Percentiles rank a stretch among this genome's conserved stretches.
Evolutionary conservation across 2,888 invertebrate genomes (phyloP).

Genomic region (Stenchaetothrips biformis): DNA sequence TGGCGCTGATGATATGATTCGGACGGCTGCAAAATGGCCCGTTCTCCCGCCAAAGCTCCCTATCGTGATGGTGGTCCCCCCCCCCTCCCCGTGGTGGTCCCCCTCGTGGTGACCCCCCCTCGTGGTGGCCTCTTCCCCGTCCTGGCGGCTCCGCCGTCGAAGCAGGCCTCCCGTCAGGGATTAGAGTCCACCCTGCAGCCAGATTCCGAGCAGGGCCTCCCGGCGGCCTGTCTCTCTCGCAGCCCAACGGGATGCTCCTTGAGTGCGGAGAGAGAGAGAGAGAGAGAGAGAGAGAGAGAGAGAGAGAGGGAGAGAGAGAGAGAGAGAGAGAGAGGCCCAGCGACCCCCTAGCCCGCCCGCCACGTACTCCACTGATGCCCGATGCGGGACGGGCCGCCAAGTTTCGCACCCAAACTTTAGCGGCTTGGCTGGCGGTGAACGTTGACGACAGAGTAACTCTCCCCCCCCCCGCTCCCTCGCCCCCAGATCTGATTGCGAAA

Average conservation of each 20-base stretch:
- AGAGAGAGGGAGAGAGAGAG: too few species aligned
- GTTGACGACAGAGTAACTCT: neutral
- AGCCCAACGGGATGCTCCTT: too few species aligned
- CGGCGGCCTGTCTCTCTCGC: too few species aligned
- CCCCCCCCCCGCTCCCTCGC: neutral
- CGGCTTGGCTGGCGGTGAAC: neutral
- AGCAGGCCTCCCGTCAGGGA: neutral
- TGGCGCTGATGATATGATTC: conserved; percentile 1
- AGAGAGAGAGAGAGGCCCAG: too few species aligned
- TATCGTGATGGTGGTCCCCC: neutral
- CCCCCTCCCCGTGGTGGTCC: neutral
- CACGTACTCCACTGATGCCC: neutral
- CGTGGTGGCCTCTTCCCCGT: neutral
- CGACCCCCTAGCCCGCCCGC: neutral
- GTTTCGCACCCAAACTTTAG: conserved; percentile 17
- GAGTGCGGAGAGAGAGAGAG: too few species aligned
- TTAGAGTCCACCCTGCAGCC: neutral
- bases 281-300: too few species aligned
- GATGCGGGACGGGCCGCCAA: neutral
- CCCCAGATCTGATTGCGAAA: neutral
- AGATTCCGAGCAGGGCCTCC: too few species aligned
- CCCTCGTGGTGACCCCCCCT: neutral
- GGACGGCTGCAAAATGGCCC: neutral
- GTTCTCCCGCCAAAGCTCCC: neutral
- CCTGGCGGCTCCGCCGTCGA: neutral